Base-by-base conservation (phyloP, 2,888 invertebrate genomes). In the Nipponacmea schrenckii region DNA sequence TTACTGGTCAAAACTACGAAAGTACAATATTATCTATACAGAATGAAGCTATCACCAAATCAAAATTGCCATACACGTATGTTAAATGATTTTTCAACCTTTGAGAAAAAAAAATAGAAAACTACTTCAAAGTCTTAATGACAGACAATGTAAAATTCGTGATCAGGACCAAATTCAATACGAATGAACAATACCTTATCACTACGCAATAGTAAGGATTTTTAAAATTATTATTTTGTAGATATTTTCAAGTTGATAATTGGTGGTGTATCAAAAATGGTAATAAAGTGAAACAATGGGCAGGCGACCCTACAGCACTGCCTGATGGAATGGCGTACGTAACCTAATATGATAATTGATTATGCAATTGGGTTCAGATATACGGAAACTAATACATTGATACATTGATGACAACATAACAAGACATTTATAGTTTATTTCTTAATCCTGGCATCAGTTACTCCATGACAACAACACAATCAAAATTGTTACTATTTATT, bases 221-320 rank as follows among this genome's bases (percentile, higher is more conserved):
- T n/a, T n/a, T n/a, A 31, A 3, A 39, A 39, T 39, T 39, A 39
- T 66, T 17, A 45, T 39, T 7, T 72, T 31, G 5, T 69, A 80
- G 80, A 44, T 80, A 81, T 70, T 67, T 80, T 26, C 78, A 81
- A 70, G 72, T 76, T 31, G 80, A 80, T 62, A 78, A 75, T n/a
- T 81, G 80, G 80, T 81, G 76, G 75, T 81, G 79, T 74, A 63
- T 64, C 44, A 80, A 80, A 67, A 79, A 77, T 68, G 74, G 56
- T 5, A 72, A 74, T 45, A 77, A 76, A 1, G 80, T 81, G 44
- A 78, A 73, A 50, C 71, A 75, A 24, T 81, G 80, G 78, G 67
- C 65, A 31, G 70, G 75, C 2, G 66, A 73, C 67, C 64, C 69
- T 4, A 62, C 68, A 20, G 46, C 80, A 15, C 77, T 81, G 67